These are phyloP conservation scores for Mechanitis mazaeus DNA, from an alignment of 2,888 invertebrate species.

Conservation along the genomic window DNA sequence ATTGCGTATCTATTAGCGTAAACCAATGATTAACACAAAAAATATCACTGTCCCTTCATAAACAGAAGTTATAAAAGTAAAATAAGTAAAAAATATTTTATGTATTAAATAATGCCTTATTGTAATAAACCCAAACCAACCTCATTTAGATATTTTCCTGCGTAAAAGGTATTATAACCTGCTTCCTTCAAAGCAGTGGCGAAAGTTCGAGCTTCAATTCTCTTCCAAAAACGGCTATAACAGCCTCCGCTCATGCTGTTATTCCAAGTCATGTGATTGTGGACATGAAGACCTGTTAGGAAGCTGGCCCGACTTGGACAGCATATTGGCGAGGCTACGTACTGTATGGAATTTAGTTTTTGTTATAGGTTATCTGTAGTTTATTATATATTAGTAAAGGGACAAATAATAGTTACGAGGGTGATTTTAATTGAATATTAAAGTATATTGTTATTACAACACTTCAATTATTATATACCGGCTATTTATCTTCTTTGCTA, in stretches of 20 bases:
- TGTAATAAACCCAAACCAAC: constrained; percentile 54
- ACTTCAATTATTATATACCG: not conserved
- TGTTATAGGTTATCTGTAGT: no score
- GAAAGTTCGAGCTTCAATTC: constrained; percentile 80
- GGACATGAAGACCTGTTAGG: constrained; percentile 88
- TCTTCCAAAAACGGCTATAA: constrained; percentile 80
- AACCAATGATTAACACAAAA: no score
- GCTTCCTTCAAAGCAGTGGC: constrained; percentile 79
- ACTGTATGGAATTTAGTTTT: constrained; percentile 70
- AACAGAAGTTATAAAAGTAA: no score
- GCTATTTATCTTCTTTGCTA: no score
- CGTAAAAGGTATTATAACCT: constrained; percentile 90
- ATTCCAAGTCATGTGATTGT: constrained; percentile 87
- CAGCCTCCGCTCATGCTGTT: constrained; percentile 89
- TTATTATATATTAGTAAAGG: no score
- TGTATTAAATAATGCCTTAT: not conserved
- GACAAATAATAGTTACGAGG: no score
- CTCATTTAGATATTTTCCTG: constrained; percentile 95
- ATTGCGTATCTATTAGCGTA: no score
- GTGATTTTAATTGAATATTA: no score
- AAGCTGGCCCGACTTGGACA: constrained; percentile 94
- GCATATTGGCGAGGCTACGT: constrained; percentile 89
- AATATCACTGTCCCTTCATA: no score
- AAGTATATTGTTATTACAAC: no score
- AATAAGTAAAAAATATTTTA: not conserved